Conservation (phyloP, 2,113 vertebrate species). For the Periophthalmus modestus region DNA sequence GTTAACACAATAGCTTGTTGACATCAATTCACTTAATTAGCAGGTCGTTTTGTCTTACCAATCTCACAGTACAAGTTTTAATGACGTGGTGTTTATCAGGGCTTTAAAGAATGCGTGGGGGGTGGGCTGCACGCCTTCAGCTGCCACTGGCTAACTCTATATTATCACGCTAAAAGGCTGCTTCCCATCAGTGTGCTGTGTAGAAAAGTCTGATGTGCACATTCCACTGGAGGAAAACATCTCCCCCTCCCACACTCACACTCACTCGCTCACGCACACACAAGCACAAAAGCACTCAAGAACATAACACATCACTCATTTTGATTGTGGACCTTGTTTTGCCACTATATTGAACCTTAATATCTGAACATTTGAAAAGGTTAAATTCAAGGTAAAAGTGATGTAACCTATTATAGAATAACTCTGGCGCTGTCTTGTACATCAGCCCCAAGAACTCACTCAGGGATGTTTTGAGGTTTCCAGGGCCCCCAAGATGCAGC, state of each 20-base stretch:
- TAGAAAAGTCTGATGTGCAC: conserved; percentile 2
- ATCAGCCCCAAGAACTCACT: not conserved
- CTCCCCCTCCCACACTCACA: not conserved
- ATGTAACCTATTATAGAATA: not conserved
- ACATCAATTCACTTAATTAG: no score
- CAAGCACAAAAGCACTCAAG: not conserved
- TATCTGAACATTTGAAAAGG: not conserved
- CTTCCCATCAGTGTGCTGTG: conserved; percentile 5
- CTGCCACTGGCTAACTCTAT: not conserved
- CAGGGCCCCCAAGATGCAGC: not conserved
- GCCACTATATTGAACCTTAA: not conserved
- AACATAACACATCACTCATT: not conserved
- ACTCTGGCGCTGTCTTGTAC: not conserved
- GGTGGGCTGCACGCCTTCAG: not conserved
- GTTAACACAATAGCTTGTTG: no score
- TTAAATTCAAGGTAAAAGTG: not conserved
- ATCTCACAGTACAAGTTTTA: not conserved
- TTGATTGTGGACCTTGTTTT: not conserved
- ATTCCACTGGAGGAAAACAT: conserved; percentile 3
- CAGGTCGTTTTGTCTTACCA: no score
- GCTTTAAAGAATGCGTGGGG: not conserved
- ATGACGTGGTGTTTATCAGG: not conserved
- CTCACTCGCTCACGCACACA: no score
- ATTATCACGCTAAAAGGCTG: conserved; percentile 6
- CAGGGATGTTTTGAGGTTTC: not conserved